Percentiles rank a stretch among this genome's conserved stretches.
Conservation (phyloP, 2,113 vertebrate genomes). For the Hassar affinis region DNA sequence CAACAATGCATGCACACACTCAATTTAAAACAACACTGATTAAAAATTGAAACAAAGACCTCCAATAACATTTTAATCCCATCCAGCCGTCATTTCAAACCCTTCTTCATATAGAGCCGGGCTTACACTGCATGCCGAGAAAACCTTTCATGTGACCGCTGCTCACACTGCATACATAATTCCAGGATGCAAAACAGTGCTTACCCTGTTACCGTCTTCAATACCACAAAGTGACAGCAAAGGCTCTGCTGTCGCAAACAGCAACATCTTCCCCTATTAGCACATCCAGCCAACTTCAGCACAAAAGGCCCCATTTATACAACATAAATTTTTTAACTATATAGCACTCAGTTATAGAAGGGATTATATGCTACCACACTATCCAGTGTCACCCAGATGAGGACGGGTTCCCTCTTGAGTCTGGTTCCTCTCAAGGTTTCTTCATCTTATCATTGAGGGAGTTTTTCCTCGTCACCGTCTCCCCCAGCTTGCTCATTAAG, state of each 20-base stretch:
- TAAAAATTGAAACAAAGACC: conserved; percentile 71
- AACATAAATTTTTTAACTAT: too few relatives aligned
- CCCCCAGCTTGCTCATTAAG: too few relatives aligned
- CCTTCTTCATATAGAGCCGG: conserved; percentile 61
- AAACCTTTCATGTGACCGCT: neutral
- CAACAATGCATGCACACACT: conserved; percentile 78
- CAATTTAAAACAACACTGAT: conserved; percentile 74
- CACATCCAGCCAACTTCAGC: neutral
- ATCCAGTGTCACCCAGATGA: too few relatives aligned
- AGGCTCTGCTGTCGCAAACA: too few relatives aligned
- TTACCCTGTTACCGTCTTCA: neutral
- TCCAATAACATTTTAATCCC: conserved; percentile 62
- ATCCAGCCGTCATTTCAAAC: conserved; percentile 58
- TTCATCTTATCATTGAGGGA: too few relatives aligned
- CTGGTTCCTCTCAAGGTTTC: too few relatives aligned
- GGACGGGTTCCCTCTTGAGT: too few relatives aligned
- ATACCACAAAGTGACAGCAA: neutral
- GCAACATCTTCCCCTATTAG: neutral
- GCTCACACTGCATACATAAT: neutral
- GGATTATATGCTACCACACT: too few relatives aligned
- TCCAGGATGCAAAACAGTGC: neutral
- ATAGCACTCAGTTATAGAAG: too few relatives aligned
- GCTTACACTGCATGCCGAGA: neutral
- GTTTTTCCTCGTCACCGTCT: too few relatives aligned
- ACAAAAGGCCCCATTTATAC: neutral